A percentile compares a stretch with the other conserved stretches of the same genome.
phyloP scores from a whole-genome alignment of 2,797 vertebrate species.

The Lepidocolaptes lacrymiger region DNA sequence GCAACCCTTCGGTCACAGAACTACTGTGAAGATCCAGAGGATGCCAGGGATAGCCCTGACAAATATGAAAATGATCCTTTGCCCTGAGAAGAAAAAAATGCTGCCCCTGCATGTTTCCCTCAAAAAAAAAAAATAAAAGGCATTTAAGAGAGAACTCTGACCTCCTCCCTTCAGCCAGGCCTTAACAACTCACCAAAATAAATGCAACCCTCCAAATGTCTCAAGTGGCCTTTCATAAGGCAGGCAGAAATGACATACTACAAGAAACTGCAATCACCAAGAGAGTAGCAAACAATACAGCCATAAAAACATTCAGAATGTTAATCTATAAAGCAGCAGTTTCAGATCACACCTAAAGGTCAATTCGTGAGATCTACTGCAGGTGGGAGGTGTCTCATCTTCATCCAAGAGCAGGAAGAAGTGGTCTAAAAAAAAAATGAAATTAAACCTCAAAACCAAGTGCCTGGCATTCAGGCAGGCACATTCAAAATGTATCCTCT shows the following conservation, averaged over 20 bases:
- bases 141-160: not conserved
- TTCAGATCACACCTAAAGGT: not conserved
- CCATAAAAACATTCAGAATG: fast-evolving
- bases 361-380: not conserved
- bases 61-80: not conserved
- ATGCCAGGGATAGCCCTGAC: not conserved
- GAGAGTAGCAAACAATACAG: not conserved
- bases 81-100: not conserved
- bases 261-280: not conserved
- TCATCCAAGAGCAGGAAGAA: not conserved
- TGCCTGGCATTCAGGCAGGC: not conserved
- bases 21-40: not conserved
- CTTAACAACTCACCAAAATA: not conserved
- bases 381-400: not conserved
- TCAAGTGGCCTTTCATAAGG: not conserved
- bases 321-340: not conserved
- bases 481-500: not conserved
- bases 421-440: not conserved
- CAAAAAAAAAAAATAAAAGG: not conserved
- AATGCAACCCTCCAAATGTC: not conserved
- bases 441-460: not conserved
- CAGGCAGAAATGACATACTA: not conserved
- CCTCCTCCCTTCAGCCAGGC: not conserved
- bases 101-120: not conserved
- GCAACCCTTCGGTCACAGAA: not conserved